Base-by-base conservation (phyloP, 2,113 vertebrate species). In the Fulmarus glacialis region DNA sequence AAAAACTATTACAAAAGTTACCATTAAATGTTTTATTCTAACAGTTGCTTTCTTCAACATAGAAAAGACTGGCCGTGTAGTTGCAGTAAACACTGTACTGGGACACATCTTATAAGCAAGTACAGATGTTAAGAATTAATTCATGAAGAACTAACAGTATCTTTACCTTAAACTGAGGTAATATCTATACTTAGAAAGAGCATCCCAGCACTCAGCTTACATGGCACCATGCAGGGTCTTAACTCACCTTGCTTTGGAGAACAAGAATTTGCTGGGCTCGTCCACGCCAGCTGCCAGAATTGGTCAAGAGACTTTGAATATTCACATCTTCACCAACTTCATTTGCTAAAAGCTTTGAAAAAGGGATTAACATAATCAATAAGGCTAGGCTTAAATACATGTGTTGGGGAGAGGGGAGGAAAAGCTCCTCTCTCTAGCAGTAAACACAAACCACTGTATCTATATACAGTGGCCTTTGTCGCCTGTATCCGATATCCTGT, bases 241-340 rank as follows among this genome's bases (percentile, higher is more conserved):
- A 36, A 89, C 98, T 98, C 94, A 99, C 99, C 98, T 98, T 98
- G 93, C 95, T 98, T 86, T 99, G 99, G 48, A 99, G 96, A 89
- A 98, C 96, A 5, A 99, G 98, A 42, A 99, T 99, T 91, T 99
- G 99, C 94, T 99, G 99, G 15, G 99, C 98, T 24, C 99, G 98
- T 12, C 99, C 99, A 85, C 99, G 98, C 98, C 99, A 99, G 94
- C 89, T 98, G 67, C 99, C 98, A 1, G 98, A 98, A 26, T 90
- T 97, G 90, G 85, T 95, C 62, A 99, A 73, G 43, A 99, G 97
- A 52, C 97, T 99, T 82, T 99, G 99, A 63, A 99, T 67, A 43
- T 95, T 99, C 86, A 99, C 97, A 4, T 99, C 99, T 74, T 99
- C 99, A 21, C 99, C 99, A 13, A 99, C 96, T 97, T 99, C 99